Evolutionary conservation across 2,888 invertebrate species (phyloP).

Genomic region (Hoplodrina blanda): DNA sequence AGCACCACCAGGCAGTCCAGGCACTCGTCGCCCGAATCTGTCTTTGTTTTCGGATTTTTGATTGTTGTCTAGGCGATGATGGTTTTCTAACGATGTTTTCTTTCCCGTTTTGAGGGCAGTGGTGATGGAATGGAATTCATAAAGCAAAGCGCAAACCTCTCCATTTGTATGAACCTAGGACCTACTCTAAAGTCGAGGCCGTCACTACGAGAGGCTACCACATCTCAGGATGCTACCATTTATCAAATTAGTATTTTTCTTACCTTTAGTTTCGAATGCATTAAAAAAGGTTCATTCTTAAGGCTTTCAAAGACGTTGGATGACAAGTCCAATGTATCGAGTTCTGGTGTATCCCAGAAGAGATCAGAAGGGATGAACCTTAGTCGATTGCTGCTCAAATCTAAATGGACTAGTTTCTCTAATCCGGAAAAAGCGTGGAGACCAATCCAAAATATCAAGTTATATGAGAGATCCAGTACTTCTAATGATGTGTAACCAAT

Average conservation of each 20-base stretch:
- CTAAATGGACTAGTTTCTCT: conserved; percentile 86
- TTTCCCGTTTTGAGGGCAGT: neutral
- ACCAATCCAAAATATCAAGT: conserved; percentile 91
- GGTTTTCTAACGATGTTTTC: neutral
- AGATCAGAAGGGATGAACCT: conserved; percentile 89
- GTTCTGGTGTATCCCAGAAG: conserved; percentile 89
- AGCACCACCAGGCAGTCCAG: no score
- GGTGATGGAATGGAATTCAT: neutral
- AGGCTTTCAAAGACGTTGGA: conserved; percentile 91
- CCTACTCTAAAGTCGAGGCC: neutral
- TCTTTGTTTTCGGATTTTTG: neutral
- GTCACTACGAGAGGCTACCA: no score
- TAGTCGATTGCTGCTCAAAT: conserved; percentile 92
- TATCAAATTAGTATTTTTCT: conserved; percentile 26
- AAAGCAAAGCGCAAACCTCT: neutral
- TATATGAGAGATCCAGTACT: conserved; percentile 90
- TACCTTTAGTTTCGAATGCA: conserved; percentile 89
- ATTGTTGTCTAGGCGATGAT: neutral
- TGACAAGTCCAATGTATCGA: conserved; percentile 90
- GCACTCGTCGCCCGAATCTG: neutral
- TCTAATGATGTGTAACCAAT: conserved; percentile 85
- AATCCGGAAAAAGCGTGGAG: conserved; percentile 91
- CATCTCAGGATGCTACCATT: neutral
- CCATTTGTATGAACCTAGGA: neutral
- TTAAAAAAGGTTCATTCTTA: conserved; percentile 89